Evolutionary conservation across 2,888 invertebrate genomes (phyloP), one percentile per base, ranked within the genome.

Genomic region (Dolomedes plantarius): DNA sequence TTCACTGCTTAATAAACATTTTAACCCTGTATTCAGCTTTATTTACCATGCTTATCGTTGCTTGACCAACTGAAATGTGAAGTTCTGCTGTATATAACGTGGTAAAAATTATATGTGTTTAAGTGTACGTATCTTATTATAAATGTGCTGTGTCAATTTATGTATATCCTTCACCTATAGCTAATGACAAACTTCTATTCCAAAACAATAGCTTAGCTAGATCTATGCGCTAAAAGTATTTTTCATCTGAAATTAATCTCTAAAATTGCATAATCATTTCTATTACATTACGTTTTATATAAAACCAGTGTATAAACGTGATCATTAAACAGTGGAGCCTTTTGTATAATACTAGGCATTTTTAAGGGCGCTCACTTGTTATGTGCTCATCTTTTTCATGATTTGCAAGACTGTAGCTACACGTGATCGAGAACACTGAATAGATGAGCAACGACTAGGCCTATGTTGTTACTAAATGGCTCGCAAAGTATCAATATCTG

Each of bases 51-150:
- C 32, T 36, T 71, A 29, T 29, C 29, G 27, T 67, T 62, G 69
- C 78, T 69, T 78, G 71, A 78, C 67, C 50, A 76, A 68, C 23
- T 31, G 29, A 68, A 76, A 68, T 32, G 50, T 50, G 68, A 78
- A 71, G 39, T 56, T 69, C 46, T 64, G 23, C n/a, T 78, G 78
- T 78, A 78, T 64, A 78, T 78, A 78, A 71, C 64, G 11, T 68
- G 46, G 5, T 16, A 46, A 46, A 46, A 46, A 16, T 56, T 23
- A 3, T 56, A 3, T 56, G 56, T 56, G 1, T 5, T n/a, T 3
- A 56, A 56, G 56, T 56, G 16, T 56, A 23, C 56, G 46, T 46
- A 46, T 46, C n/a, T n/a, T n/a, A 16, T 56, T 56, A 19, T 56
- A 6, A 56, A 56, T 56, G 56, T 56, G 16, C 5, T 23, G 5